Percentiles rank a stretch among this genome's conserved stretches.
phyloP scores from a whole-genome alignment of 2,797 vertebrate genomes.

The Merluccius polli region DNA sequence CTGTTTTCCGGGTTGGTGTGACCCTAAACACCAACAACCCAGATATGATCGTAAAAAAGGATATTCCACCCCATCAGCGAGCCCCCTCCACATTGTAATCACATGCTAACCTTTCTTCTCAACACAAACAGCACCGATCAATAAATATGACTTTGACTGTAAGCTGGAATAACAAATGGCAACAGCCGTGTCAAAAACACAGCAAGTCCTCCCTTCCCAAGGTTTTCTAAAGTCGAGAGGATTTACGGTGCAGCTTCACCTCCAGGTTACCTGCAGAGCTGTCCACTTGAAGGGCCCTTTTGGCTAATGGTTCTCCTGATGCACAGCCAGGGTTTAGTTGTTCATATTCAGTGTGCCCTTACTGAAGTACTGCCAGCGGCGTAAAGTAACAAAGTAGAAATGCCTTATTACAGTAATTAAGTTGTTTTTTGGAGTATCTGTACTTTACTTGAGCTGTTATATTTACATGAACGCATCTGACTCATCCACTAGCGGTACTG shows the following conservation, averaged over 20 bases:
- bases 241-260: background rate
- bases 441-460: too few relatives aligned
- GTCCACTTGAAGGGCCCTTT: background rate
- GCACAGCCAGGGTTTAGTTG: background rate
- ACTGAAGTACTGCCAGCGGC: background rate
- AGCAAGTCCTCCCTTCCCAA: background rate
- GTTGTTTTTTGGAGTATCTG: too few relatives aligned
- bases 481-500: too few relatives aligned
- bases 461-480: too few relatives aligned
- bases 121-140: background rate
- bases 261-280: background rate
- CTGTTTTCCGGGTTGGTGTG: background rate
- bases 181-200: background rate
- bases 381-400: background rate
- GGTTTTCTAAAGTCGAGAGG: background rate
- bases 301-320: background rate
- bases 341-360: background rate
- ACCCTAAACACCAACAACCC: background rate
- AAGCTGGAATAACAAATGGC: background rate
- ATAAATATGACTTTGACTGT: background rate
- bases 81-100: background rate
- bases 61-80: background rate
- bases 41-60: background rate
- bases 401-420: too few relatives aligned
- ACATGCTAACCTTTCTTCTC: background rate